These are phyloP conservation scores for Dermochelys coriacea DNA, from an alignment of 2,797 vertebrate species.

Conservation along the genomic window DNA sequence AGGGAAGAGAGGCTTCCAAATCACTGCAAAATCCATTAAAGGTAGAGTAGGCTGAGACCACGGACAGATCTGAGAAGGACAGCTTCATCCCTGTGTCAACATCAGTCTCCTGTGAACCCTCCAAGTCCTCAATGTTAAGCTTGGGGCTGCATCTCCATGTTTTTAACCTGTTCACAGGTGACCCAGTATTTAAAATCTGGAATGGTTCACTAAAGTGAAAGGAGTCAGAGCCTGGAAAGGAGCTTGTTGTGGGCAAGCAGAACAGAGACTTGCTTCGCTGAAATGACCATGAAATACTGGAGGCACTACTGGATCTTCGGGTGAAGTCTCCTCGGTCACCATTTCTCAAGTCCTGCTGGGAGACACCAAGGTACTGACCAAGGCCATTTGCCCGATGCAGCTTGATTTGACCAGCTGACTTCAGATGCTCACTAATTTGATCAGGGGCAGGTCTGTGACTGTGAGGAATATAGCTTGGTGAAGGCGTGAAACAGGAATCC, in stretches of 20 bases:
- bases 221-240: constrained; percentile 74
- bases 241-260: constrained; percentile 84
- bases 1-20: constrained; percentile 42
- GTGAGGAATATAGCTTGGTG: constrained; percentile 58
- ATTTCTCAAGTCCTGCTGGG: constrained; percentile 61
- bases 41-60: constrained; percentile 90
- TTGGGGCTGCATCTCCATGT: constrained; percentile 62
- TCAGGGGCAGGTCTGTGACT: constrained; percentile 61
- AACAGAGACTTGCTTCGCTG: constrained; percentile 88
- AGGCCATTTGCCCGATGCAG: constrained; percentile 7
- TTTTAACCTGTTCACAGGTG: constrained; percentile 15
- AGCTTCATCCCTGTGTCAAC: constrained; percentile 92
- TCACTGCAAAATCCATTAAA: constrained; percentile 75
- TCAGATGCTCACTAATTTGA: constrained; percentile 70
- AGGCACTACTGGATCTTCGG: constrained; percentile 16
- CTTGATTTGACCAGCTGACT: not conserved
- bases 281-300: constrained; percentile 79
- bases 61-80: constrained; percentile 87
- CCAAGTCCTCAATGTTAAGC: constrained; percentile 87
- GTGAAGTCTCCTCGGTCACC: constrained; percentile 34
- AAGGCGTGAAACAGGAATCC: constrained; percentile 50
- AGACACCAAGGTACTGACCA: constrained; percentile 65
- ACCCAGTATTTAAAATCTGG: constrained; percentile 65
- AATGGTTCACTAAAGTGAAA: constrained; percentile 58
- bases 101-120: constrained; percentile 92